Base-by-base conservation (phyloP, 1,140 invertebrate species). In the Drosophila repleta region DNA sequence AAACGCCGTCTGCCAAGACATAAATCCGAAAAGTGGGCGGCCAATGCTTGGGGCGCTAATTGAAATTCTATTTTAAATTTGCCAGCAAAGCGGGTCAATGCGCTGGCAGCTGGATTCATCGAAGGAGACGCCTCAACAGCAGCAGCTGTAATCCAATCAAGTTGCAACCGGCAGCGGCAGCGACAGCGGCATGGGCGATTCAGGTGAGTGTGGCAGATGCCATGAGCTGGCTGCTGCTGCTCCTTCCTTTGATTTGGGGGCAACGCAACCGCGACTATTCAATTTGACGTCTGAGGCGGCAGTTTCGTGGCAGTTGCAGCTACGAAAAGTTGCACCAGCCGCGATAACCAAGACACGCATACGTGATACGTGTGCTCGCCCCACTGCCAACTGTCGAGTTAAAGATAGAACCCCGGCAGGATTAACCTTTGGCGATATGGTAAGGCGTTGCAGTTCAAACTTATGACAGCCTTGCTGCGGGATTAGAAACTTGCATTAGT, bases 241-340 rank as follows among this genome's bases (percentile, higher is more conserved):
- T 61, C 39, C 15, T 7, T 43, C 11, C 7, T 35, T 13, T 35
- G 0, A 0, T 43, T 37, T 15, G 18, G 17, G 18, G 10, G 29
- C 52, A 49, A 84, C 82, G 82, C 82, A 85, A 85, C 82, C 71
- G 53, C 83, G 83, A 88, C 82, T 88, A 88, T 85, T 85, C 82
- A 85, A 88, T 85, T 85, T 85, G 82, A 85, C 83, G 78, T 69
- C 65, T 49, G 66, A 85, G 81, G 72, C 74, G 74, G 70, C 63
- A 48, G 15, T 45, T 51, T 24, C 55, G 76, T 73, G 80, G 75
- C 69, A 64, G 70, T 67, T 56, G 49, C 74, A 78, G 10, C 58
- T 55, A 10, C 6, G 39, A 41, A 80, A 85, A 87, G 62, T 77
- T 80, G 83, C 74, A 62, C 8, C 15, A 51, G 11, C 7, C 7